Percentiles rank a stretch among this genome's conserved stretches.
phyloP scores from a whole-genome alignment of 1,140 invertebrate species.

The Drosophila kohkoa region DNA sequence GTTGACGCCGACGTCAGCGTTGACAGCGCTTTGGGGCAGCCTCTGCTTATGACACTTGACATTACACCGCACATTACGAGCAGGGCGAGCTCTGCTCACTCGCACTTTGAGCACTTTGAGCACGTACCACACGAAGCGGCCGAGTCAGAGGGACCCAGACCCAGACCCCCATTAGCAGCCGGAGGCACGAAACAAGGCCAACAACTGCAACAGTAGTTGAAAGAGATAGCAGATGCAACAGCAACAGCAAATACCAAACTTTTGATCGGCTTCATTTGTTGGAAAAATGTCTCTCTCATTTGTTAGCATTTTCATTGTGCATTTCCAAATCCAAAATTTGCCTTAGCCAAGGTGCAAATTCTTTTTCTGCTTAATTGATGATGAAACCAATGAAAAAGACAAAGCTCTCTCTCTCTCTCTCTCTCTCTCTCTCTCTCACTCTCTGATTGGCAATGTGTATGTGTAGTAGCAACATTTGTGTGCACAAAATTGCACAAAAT shows the following conservation, averaged over 20 bases:
- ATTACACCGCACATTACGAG: conserved; percentile 42
- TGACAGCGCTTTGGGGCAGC: neutral
- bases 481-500: conserved; percentile 32
- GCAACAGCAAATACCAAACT: neutral
- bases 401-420: neutral
- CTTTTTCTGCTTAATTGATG: conserved; percentile 22
- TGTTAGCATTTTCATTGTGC: too few species aligned
- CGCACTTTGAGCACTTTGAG: conserved; percentile 8
- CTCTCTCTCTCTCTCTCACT: too few species aligned
- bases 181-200: conserved; percentile 1
- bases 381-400: conserved; percentile 11
- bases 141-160: conserved; percentile 19
- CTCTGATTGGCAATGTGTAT: conserved; percentile 31
- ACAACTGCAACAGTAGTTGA: neutral
- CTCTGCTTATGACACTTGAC: conserved; percentile 48
- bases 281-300: neutral
- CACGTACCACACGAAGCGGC: conserved; percentile 40
- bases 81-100: conserved; percentile 3
- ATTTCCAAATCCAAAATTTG: too few species aligned
- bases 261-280: conserved; percentile 12
- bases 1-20: too few species aligned
- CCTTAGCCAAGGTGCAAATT: conserved; percentile 14
- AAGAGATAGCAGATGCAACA: conserved; percentile 8
- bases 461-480: too few species aligned
- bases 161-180: conserved; percentile 7